Evolutionary conservation across 2,888 invertebrate species (phyloP).

Genomic region (Agrilus biguttatus): DNA sequence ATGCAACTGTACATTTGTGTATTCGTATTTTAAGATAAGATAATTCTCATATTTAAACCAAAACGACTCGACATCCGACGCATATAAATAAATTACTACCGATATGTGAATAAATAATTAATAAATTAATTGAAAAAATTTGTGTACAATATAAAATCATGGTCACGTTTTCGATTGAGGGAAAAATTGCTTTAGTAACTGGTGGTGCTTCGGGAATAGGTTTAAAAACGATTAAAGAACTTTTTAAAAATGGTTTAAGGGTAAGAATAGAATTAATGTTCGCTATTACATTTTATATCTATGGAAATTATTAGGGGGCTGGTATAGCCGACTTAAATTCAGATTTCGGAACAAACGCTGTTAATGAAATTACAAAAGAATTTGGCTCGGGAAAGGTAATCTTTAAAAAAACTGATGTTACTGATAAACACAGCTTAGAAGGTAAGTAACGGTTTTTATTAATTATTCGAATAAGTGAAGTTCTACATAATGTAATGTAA

Average conservation of each 20-base stretch:
- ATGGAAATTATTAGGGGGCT: slow-evolving; percentile 8
- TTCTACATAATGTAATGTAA: too few species aligned
- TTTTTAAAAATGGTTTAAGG: slow-evolving; percentile 11
- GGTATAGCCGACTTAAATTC: slow-evolving; percentile 10
- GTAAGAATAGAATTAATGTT: slow-evolving; percentile 6
- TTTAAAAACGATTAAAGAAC: slow-evolving; percentile 10
- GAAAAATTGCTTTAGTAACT: slow-evolving; percentile 16
- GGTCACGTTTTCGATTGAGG: slow-evolving; percentile 5
- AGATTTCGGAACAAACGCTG: slow-evolving; percentile 40
- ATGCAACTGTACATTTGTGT: too few species aligned
- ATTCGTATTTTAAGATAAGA: too few species aligned
- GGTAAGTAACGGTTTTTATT: slow-evolving; percentile 25
- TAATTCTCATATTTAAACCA: too few species aligned
- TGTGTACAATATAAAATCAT: not conserved
- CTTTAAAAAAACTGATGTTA: slow-evolving; percentile 54
- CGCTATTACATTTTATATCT: slow-evolving; percentile 3
- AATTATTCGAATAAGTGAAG: too few species aligned
- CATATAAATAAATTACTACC: too few species aligned
- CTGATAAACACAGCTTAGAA: slow-evolving; percentile 54
- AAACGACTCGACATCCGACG: too few species aligned
- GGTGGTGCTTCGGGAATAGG: slow-evolving; percentile 17
- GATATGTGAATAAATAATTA: too few species aligned
- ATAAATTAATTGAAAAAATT: too few species aligned
- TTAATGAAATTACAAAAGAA: slow-evolving; percentile 41
- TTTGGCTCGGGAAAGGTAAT: slow-evolving; percentile 49